Evolutionary conservation across 2,888 invertebrate species (phyloP), one percentile per base, ranked within the genome.

Genomic region (Orthosia gothica): DNA sequence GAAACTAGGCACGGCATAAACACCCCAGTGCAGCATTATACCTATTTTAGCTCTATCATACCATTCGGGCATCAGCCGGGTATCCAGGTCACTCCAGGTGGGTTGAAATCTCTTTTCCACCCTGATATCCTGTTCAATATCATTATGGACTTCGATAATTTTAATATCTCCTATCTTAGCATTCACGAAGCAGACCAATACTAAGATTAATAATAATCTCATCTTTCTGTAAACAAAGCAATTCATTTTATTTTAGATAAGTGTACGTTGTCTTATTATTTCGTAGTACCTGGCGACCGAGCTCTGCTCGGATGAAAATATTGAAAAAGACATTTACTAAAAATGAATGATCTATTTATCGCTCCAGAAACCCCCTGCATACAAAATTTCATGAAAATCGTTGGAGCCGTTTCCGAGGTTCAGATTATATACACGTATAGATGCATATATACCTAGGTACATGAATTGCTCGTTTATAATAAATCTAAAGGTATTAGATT

Each of bases 11-110:
- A 99, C 99, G 0, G 98, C 98, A 91, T 98, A 99, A 0, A 99
- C 98, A 1, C 99, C 99, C 99, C 99, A 99, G 90, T 99, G 99
- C 58, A 99, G 95, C 90, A 99, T 99, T 87, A 99, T 99, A 4
- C 99, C 99, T 82, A 99, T 95, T 95, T 99, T 99, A 0, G 98
- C 98, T 70, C 98, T 97, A 91, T 99, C 99, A 91, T 98, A 99
- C 99, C 99, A 99, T 3, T 91, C 81, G 0, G 99, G 99, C 71
- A 99, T 91, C 0, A 98, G 98, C 69, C 99, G 96, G 18, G 97
- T 96, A 90, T 99, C 99, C 86, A 99, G 95, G 91, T 99, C 99
- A 0, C 97, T 95, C 99, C 99, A 99, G 26, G 97, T 97, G 0
- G 99, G 98, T 66, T 97, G 92, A 91, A 98, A 98, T 50, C 73